phyloP scores from a whole-genome alignment of 2,888 invertebrate genomes.

The Panzeria rudis region DNA sequence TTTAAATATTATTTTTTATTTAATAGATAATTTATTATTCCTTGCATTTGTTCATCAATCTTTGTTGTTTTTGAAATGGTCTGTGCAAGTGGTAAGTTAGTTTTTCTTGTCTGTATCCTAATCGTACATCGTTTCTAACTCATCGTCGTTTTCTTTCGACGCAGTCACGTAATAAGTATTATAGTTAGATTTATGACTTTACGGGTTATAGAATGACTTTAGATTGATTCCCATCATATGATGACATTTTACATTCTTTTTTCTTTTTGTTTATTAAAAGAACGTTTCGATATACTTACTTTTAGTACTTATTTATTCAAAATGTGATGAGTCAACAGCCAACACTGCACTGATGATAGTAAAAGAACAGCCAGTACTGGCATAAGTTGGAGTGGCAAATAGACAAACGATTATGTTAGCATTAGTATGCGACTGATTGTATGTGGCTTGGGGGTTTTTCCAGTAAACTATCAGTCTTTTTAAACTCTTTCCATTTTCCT shows the following conservation, averaged over 20 bases:
- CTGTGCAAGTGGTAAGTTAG: neutral
- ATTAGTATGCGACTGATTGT: constrained; percentile 13
- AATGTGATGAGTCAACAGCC: constrained; percentile 41
- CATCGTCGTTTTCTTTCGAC: constrained; percentile 72
- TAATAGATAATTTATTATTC: constrained; percentile 23
- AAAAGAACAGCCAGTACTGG: neutral
- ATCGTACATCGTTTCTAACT: neutral
- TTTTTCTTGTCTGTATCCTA: neutral
- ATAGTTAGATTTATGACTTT: constrained; percentile 83
- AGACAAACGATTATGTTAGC: constrained; percentile 57
- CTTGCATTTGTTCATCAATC: constrained; percentile 2
- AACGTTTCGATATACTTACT: constrained; percentile 5
- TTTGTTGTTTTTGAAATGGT: neutral
- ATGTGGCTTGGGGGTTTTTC: neutral
- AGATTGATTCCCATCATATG: constrained; percentile 82
- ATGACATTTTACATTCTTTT: constrained; percentile 78
- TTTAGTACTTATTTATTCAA: constrained; percentile 59
- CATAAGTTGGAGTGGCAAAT: constrained; percentile 27
- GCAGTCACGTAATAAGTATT: constrained; percentile 82
- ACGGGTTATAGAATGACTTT: constrained; percentile 82
- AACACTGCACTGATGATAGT: neutral
- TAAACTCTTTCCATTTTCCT: constrained; percentile 57
- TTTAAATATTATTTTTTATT: neutral
- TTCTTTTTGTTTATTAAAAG: neutral
- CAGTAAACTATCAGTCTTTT: constrained; percentile 50